Percentiles rank a stretch among this genome's conserved stretches.
Evolutionary conservation across 2,888 invertebrate genomes (phyloP).

Genomic region (Scrobipalpa costella): DNA sequence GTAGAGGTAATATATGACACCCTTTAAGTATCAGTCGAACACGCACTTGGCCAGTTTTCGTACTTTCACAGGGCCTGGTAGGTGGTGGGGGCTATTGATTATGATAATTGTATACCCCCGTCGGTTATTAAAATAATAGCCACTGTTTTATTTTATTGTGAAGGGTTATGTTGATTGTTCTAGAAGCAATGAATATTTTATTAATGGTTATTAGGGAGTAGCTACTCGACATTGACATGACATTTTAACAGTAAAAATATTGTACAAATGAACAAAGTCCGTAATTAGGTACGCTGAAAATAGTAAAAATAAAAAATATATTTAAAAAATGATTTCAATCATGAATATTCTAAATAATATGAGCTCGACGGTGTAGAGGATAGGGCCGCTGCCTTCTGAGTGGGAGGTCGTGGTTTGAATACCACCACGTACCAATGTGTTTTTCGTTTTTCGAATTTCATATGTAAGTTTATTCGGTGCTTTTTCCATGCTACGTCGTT

Average conservation of each 20-base stretch:
- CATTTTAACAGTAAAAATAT: not conserved
- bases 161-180: slow-evolving; percentile 29
- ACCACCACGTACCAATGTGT: too few species aligned
- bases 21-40: too few species aligned
- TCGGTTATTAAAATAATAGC: slow-evolving; percentile 22
- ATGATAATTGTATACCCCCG: slow-evolving; percentile 14
- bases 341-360: too few species aligned
- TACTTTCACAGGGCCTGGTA: not conserved
- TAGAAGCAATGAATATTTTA: slow-evolving; percentile 26
- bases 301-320: not conserved
- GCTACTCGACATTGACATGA: not conserved
- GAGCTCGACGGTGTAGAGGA: too few species aligned
- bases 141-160: slow-evolving; percentile 18
- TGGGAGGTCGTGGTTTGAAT: too few species aligned
- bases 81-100: slow-evolving; percentile 15
- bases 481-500: too few species aligned
- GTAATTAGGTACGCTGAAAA: not conserved
- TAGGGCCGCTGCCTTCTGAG: too few species aligned
- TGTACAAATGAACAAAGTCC: not conserved
- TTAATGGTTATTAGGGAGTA: slow-evolving; percentile 2
- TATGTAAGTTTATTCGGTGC: too few species aligned
- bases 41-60: not conserved
- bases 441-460: too few species aligned
- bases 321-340: too few species aligned
- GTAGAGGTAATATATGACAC: too few species aligned